A percentile compares a stretch with the other conserved stretches of the same genome.
These are phyloP conservation scores for Drosophila hydei DNA, from an alignment of 1,140 invertebrate species.

Conservation along the genomic window DNA sequence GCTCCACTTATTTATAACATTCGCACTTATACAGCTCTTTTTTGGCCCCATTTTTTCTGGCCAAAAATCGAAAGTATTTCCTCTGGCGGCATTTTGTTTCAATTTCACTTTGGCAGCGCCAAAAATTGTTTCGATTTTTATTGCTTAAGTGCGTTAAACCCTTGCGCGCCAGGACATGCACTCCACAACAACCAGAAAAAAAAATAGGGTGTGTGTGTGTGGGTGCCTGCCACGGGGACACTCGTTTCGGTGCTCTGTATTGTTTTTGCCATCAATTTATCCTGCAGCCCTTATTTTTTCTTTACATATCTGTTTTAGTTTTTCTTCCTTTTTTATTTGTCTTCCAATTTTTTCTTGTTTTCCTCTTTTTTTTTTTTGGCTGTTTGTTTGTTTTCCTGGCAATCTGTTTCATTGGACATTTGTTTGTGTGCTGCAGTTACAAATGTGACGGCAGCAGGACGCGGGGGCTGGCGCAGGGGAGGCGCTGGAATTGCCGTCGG, in stretches of 20 bases:
- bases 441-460: constrained; percentile 20
- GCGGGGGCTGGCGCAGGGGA: constrained; percentile 30
- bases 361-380: constrained; percentile 36
- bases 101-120: constrained; percentile 78
- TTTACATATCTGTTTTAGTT: constrained; percentile 19
- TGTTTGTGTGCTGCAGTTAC: constrained; percentile 67
- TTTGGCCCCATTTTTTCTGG: constrained; percentile 1
- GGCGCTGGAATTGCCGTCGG: constrained; percentile 1
- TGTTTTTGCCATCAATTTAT: constrained; percentile 78
- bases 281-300: constrained; percentile 54
- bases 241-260: constrained; percentile 30
- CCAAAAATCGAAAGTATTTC: constrained; percentile 66
- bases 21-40: constrained; percentile 62
- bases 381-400: constrained; percentile 69
- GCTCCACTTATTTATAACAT: constrained; percentile 78
- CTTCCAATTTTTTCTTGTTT: constrained; percentile 8
- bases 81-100: constrained; percentile 72
- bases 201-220: background rate
- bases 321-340: constrained; percentile 10
- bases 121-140: constrained; percentile 83
- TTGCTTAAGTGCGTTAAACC: constrained; percentile 82
- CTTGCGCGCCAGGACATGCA: constrained; percentile 72
- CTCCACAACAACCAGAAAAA: constrained; percentile 25
- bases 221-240: constrained; percentile 10
- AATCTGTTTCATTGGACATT: constrained; percentile 82